These are phyloP conservation scores for Yponomeuta plumbellus DNA, from an alignment of 2,888 invertebrate species.

Conservation along the genomic window DNA sequence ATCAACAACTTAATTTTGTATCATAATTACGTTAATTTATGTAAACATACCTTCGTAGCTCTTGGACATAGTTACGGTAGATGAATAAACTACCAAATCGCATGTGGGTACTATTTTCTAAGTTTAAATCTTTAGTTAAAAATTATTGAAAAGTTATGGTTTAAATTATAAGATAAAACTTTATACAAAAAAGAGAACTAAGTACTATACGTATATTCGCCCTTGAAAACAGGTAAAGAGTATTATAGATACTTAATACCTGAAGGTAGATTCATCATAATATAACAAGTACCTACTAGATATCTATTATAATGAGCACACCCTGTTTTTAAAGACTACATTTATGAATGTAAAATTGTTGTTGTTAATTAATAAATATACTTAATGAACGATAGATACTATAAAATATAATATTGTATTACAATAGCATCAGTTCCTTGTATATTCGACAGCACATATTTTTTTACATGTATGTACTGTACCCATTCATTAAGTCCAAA, in stretches of 20 bases:
- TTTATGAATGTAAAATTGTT: constrained; percentile 53
- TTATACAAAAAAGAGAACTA: constrained; percentile 12
- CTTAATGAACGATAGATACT: constrained; percentile 29
- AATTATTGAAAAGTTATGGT: neutral
- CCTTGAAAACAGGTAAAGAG: constrained; percentile 52
- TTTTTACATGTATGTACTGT: too few relatives aligned
- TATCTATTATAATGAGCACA: neutral
- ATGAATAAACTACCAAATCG: too few relatives aligned
- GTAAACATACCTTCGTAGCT: too few relatives aligned
- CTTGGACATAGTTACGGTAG: too few relatives aligned
- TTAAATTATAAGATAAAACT: constrained; percentile 8
- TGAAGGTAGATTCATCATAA: constrained; percentile 2
- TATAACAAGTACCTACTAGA: neutral
- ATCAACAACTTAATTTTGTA: too few relatives aligned
- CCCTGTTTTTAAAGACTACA: constrained; percentile 25
- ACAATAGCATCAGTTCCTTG: constrained; percentile 62
- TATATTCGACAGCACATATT: constrained; percentile 7
- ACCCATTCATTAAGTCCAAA: too few relatives aligned
- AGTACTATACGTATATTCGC: constrained; percentile 30
- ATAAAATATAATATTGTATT: constrained; percentile 39
- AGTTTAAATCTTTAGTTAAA: too few relatives aligned
- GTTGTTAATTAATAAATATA: constrained; percentile 42
- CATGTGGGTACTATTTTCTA: too few relatives aligned
- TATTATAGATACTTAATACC: constrained; percentile 29
- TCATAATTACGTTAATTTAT: too few relatives aligned